These are phyloP conservation scores for Dolichoris vasculosae DNA, from an alignment of 1,140 invertebrate genomes.

Conservation along the genomic window DNA sequence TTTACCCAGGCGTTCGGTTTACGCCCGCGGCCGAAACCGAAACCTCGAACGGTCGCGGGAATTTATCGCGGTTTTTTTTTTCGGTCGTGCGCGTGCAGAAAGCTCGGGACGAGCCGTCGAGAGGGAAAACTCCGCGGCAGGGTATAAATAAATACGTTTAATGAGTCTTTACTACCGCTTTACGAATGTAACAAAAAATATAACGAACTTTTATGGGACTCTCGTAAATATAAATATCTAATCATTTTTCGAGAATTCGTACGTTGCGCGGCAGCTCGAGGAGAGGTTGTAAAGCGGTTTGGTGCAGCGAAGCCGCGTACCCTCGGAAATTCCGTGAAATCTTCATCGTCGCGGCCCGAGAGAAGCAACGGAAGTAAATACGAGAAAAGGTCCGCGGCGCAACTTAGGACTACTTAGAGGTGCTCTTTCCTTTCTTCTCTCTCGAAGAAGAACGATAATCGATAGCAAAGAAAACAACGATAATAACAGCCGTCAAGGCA, in stretches of 20 bases:
- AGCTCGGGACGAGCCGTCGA: background rate
- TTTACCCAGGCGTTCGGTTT: no score
- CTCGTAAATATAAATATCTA: conserved; percentile 22
- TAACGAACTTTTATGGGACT: conserved; percentile 7
- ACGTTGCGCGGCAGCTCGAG: background rate
- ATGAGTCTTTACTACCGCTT: conserved; percentile 12
- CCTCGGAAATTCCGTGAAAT: background rate
- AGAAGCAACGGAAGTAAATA: background rate
- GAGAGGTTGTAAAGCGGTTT: background rate
- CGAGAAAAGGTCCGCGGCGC: no score
- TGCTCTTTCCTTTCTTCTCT: no score
- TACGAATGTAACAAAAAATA: background rate
- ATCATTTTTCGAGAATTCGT: background rate
- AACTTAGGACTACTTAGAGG: no score
- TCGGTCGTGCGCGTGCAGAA: background rate
- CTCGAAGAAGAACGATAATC: no score
- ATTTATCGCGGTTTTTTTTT: no score
- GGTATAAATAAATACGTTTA: conserved; percentile 35
- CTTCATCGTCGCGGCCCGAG: background rate
- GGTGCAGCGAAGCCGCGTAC: background rate
- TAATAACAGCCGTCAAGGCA: no score
- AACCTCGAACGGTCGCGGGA: no score
- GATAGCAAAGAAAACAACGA: no score
- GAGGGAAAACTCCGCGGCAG: background rate
- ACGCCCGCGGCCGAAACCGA: no score